Evolutionary conservation across 2,797 vertebrate genomes (phyloP).

Genomic region (Poecilia picta): DNA sequence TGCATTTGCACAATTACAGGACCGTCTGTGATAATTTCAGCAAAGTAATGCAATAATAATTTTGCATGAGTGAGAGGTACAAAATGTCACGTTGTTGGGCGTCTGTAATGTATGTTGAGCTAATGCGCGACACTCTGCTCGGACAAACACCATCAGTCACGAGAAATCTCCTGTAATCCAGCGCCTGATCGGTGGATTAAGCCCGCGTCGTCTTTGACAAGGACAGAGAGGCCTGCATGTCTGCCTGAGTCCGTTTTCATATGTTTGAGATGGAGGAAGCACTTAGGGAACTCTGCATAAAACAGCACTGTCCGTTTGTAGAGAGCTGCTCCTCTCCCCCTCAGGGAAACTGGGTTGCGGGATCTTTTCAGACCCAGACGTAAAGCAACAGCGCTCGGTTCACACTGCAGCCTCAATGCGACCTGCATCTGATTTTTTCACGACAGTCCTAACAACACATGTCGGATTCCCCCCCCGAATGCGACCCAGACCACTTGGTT

Average conservation of each 20-base stretch:
- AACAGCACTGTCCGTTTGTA: conserved; percentile 53
- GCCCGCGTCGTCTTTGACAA: conserved; percentile 36
- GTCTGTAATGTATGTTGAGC: background rate
- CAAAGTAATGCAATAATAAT: background rate
- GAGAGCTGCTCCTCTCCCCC: conserved; percentile 64
- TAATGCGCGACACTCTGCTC: conserved; percentile 6
- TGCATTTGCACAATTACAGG: background rate
- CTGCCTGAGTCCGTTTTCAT: conserved; percentile 51
- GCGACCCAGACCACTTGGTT: no score
- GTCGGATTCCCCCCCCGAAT: no score
- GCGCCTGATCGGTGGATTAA: conserved; percentile 43
- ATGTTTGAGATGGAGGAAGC: conserved; percentile 64
- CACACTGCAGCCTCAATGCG: no score
- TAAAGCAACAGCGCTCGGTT: conserved; percentile 45
- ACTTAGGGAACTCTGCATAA: conserved; percentile 66
- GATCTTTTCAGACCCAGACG: conserved; percentile 70
- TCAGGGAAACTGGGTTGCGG: conserved; percentile 27
- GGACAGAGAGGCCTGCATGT: conserved; percentile 61
- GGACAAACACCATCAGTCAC: conserved; percentile 24
- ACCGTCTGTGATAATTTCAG: background rate
- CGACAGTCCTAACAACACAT: no score
- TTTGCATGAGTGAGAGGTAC: background rate
- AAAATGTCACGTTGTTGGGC: background rate
- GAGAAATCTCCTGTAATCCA: conserved; percentile 30
- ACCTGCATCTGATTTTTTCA: no score